Conservation (phyloP, 2,113 vertebrate species). For the Motacilla tschutschensis region DNA sequence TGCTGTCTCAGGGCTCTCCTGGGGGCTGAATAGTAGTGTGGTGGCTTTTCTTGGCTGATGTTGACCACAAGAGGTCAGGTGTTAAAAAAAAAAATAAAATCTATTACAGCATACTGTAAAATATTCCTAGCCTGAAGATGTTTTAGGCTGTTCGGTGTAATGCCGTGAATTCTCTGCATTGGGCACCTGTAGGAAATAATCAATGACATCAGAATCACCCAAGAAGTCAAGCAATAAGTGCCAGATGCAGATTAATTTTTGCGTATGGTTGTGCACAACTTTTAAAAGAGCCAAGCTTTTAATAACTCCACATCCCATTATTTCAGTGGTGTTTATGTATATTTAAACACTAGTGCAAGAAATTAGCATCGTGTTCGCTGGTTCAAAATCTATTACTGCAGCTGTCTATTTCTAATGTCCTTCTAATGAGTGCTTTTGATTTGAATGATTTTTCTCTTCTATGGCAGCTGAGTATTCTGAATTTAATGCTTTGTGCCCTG, state of each 20-base stretch:
- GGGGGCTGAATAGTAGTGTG: not conserved
- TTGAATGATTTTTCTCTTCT: conserved; percentile 26
- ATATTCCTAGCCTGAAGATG: not conserved
- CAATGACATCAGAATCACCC: not conserved
- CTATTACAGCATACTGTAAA: not conserved
- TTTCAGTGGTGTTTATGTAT: not conserved
- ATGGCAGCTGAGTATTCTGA: conserved; percentile 3
- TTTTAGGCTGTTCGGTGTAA: not conserved
- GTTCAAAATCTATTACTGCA: not conserved
- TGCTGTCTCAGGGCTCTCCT: not conserved
- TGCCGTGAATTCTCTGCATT: not conserved
- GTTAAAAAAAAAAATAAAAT: not conserved
- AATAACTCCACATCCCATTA: not conserved
- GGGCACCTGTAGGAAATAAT: not conserved
- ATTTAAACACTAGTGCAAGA: not conserved
- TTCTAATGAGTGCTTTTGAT: not conserved
- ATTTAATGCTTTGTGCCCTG: conserved; percentile 21
- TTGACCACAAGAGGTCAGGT: not conserved
- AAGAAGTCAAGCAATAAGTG: not conserved
- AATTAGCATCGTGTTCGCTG: not conserved
- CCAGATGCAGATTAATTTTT: not conserved
- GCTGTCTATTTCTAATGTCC: conserved; percentile 19
- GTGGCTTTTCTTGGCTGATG: not conserved
- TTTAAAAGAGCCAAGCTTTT: not conserved
- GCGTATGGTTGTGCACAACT: not conserved